These are phyloP conservation scores for Atractosteus spatula DNA, from an alignment of 2,113 vertebrate species.

Conservation along the genomic window DNA sequence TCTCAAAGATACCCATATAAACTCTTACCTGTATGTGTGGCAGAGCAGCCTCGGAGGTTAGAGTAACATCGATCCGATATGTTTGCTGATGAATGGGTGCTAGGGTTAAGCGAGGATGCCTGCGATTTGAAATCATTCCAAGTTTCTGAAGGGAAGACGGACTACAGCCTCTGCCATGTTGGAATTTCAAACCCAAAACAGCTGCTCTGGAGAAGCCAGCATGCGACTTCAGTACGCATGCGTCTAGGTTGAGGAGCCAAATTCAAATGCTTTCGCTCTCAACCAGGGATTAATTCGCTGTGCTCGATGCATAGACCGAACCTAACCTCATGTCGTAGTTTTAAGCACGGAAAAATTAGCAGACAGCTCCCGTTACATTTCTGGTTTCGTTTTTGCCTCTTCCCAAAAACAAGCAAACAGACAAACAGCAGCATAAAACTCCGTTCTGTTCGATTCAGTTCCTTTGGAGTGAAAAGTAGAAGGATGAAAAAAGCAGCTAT, in stretches of 20 bases:
- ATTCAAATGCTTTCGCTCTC: constrained; percentile 79
- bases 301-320: not conserved
- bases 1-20: constrained; percentile 45
- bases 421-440: no score
- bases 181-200: constrained; percentile 98
- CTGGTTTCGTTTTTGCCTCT: no score
- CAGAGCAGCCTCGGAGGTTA: constrained; percentile 74
- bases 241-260: constrained; percentile 80
- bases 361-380: no score
- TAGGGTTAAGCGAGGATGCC: constrained; percentile 81
- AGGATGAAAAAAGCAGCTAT: no score
- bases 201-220: constrained; percentile 89
- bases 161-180: constrained; percentile 99
- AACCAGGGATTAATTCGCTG: not conserved
- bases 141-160: constrained; percentile 92
- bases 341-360: no score
- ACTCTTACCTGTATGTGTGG: constrained; percentile 87
- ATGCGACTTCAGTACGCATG: constrained; percentile 85
- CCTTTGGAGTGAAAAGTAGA: no score
- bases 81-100: constrained; percentile 74
- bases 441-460: no score
- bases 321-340: not conserved
- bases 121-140: constrained; percentile 92
- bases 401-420: no score
- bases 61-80: constrained; percentile 80